Evolutionary conservation across 2,888 invertebrate species (phyloP), one percentile per base, ranked within the genome.

Genomic region (Cryptus armator): DNA sequence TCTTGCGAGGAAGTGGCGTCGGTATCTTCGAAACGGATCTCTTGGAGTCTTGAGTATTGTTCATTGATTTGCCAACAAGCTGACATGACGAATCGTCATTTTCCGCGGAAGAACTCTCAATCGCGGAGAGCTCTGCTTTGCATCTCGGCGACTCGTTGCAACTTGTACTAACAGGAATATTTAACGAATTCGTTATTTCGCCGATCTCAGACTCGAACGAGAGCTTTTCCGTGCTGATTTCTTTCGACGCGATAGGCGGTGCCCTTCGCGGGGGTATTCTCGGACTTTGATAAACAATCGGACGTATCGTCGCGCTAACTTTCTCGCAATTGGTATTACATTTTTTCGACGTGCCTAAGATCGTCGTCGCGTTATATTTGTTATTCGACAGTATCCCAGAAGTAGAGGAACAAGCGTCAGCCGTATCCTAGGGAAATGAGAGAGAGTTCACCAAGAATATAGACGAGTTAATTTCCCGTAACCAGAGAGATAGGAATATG

Each of bases 341-440:
- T 71, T 87, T 89, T 88, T 86, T 90, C 90, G 89, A 88, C 87
- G 85, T 80, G 74, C 84, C 88, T 90, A 89, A 87, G 83, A 85
- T 88, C 87, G 88, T 85, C 81, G 90, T 88, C 86, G 89, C 83
- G 86, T 89, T 89, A 84, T 88, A 87, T 91, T 91, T 92, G 88
- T 91, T 93, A 92, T 90, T 91, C 87, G 91, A 89, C 89, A 90
- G 89, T 90, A 90, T 90, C 90, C 92, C 93, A 91, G 92, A 90
- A 77, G 86, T 19, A 68, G 87, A 87, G 70, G 87, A 86, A 89
- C 89, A 87, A 91, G 89, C 90, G 82, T 91, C 93, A 92, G 93
- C 93, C 90, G 92, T 93, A 90, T 90, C 93, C 93, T 93, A 91
- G 87, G 37, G 91, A 93, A 87, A 92, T 88, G 90, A 90, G 90